Evolutionary conservation across 1,140 invertebrate species (phyloP).

Genomic region (Ceratina australensis): DNA sequence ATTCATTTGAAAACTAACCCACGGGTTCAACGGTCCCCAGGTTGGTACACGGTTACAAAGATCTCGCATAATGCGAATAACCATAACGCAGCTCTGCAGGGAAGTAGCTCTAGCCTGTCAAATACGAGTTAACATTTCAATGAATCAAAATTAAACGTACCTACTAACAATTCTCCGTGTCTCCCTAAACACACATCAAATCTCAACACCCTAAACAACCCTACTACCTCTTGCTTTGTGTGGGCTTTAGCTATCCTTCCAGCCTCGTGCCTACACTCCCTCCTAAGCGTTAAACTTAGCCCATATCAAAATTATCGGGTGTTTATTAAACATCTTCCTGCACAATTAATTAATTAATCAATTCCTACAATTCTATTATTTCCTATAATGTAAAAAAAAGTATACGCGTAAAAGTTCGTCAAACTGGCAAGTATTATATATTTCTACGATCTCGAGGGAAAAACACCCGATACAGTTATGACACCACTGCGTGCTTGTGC

Average conservation of each 20-base stretch:
- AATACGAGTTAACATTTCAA: slow-evolving; percentile 65
- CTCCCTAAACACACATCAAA: no score
- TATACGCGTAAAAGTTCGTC: slow-evolving; percentile 45
- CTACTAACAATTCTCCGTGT: slow-evolving; percentile 49
- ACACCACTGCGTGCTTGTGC: slow-evolving; percentile 79
- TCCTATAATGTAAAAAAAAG: no score
- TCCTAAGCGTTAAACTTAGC: slow-evolving; percentile 63
- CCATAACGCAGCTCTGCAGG: slow-evolving; percentile 96
- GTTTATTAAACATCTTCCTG: slow-evolving; percentile 70
- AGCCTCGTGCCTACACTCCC: slow-evolving; percentile 74
- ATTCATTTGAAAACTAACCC: no score
- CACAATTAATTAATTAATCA: slow-evolving; percentile 50
- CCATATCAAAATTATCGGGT: slow-evolving; percentile 79
- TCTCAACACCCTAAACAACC: slow-evolving; percentile 68
- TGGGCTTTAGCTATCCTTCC: slow-evolving; percentile 79
- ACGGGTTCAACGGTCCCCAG: slow-evolving; percentile 94
- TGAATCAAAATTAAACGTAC: slow-evolving; percentile 51
- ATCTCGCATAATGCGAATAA: slow-evolving; percentile 97
- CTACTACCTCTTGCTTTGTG: slow-evolving; percentile 74
- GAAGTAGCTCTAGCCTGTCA: slow-evolving; percentile 95
- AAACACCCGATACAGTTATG: slow-evolving; percentile 79
- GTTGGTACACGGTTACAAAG: slow-evolving; percentile 95
- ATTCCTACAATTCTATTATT: no score
- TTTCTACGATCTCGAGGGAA: slow-evolving; percentile 34
- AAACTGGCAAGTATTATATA: slow-evolving; percentile 12